These are phyloP conservation scores for Netelia inedita DNA, from an alignment of 2,888 invertebrate genomes.

Conservation along the genomic window DNA sequence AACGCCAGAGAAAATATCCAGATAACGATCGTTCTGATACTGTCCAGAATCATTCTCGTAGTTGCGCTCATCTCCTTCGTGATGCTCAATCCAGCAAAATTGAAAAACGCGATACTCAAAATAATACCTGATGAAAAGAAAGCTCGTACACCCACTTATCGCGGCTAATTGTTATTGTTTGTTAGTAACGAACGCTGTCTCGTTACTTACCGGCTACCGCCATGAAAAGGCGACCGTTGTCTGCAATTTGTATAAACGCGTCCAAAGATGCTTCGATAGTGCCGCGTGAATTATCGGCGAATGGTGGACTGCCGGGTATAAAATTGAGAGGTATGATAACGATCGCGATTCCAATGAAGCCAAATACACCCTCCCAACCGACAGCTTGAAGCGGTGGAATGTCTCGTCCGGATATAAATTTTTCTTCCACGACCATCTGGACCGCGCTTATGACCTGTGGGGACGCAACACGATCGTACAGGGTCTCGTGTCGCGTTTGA, in stretches of 20 bases:
- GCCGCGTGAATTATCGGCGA: constrained; percentile 90
- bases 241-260: constrained; percentile 93
- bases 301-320: constrained; percentile 91
- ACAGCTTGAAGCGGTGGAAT: constrained; percentile 96
- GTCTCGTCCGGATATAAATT: constrained; percentile 93
- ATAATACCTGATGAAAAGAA: constrained; percentile 88
- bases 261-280: constrained; percentile 95
- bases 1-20: constrained; percentile 93
- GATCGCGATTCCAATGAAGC: constrained; percentile 88
- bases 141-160: not conserved
- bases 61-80: constrained; percentile 97
- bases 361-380: constrained; percentile 96
- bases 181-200: not conserved
- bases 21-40: constrained; percentile 95
- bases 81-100: constrained; percentile 96
- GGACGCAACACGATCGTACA: too few species aligned
- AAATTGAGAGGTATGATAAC: constrained; percentile 93
- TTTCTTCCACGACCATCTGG: constrained; percentile 98
- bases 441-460: constrained; percentile 92
- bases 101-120: constrained; percentile 96
- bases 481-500: too few species aligned
- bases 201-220: constrained; percentile 88
- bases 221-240: constrained; percentile 88
- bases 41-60: constrained; percentile 95
- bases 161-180: too few species aligned